phyloP scores from a whole-genome alignment of 1,140 invertebrate species.

The Argopecten irradians region DNA sequence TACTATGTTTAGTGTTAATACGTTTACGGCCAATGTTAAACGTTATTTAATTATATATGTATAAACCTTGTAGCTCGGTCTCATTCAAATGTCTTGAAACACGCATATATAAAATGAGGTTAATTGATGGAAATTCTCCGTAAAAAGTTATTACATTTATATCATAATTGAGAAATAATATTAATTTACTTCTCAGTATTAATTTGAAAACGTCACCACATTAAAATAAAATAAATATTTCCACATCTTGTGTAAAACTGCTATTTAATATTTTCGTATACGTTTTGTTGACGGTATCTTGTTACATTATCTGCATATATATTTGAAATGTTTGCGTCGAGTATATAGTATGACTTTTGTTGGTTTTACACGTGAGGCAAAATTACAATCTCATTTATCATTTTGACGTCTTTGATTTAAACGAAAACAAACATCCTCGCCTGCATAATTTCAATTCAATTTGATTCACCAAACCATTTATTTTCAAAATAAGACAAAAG shows the following conservation, averaged over 20 bases:
- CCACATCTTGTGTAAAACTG: not conserved
- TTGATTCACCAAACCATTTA: too few relatives aligned
- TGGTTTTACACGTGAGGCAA: too few relatives aligned
- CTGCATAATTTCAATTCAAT: too few relatives aligned
- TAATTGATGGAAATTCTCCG: not conserved
- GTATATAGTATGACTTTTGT: not conserved
- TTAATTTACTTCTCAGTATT: not conserved
- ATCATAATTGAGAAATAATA: not conserved
- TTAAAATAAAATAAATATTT: not conserved
- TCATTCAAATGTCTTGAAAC: not conserved
- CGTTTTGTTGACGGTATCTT: not conserved
- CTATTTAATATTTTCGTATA: not conserved
- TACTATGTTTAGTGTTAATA: not conserved
- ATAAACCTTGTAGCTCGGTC: not conserved
- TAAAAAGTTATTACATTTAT: not conserved
- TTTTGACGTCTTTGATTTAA: too few relatives aligned
- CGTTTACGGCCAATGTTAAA: not conserved
- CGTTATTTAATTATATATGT: slow-evolving; percentile 10
- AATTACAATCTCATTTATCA: too few relatives aligned
- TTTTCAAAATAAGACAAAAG: too few relatives aligned
- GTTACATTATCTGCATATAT: not conserved
- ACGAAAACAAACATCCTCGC: too few relatives aligned
- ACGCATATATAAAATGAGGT: not conserved
- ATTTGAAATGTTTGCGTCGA: too few relatives aligned
- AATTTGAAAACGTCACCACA: not conserved